A percentile compares a stretch with the other conserved stretches of the same genome.
phyloP scores from a whole-genome alignment of 2,113 vertebrate genomes.

The Centropristis striata region DNA sequence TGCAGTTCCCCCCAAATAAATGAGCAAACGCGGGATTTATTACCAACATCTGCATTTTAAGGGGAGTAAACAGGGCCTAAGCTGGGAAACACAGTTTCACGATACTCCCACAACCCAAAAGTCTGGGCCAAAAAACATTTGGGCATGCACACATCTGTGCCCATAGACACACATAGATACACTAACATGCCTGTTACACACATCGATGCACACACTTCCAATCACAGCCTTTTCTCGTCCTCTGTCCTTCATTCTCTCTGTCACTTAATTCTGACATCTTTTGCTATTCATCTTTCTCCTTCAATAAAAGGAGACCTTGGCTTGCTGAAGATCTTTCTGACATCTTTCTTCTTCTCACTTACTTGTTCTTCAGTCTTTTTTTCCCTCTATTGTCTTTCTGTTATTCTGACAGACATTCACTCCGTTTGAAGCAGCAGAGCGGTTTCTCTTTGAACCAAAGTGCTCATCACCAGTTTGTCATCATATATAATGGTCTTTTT shows the following conservation, averaged over 20 bases:
- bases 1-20: constrained; percentile 84
- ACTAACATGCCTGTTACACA: constrained; percentile 1
- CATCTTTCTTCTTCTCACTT: constrained; percentile 33
- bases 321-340: constrained; percentile 28
- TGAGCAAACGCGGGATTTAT: constrained; percentile 83
- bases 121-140: constrained; percentile 39
- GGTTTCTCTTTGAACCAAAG: constrained; percentile 57
- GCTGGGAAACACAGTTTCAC: constrained; percentile 61
- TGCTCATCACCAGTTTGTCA: constrained; percentile 66
- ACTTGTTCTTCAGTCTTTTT: constrained; percentile 30
- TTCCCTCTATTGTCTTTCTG: constrained; percentile 30
- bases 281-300: constrained; percentile 54
- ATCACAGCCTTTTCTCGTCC: constrained; percentile 30
- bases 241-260: constrained; percentile 39
- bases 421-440: constrained; percentile 44
- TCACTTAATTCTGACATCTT: constrained; percentile 51
- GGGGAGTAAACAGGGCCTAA: constrained; percentile 69
- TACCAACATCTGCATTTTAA: constrained; percentile 84
- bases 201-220: constrained; percentile 14
- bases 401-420: constrained; percentile 35
- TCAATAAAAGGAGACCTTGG: constrained; percentile 60
- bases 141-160: constrained; percentile 5
- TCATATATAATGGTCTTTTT: constrained; percentile 54
- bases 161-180: background rate
- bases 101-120: constrained; percentile 46